These are phyloP conservation scores for Apantesis nais DNA, from an alignment of 2,888 invertebrate genomes.

Conservation along the genomic window DNA sequence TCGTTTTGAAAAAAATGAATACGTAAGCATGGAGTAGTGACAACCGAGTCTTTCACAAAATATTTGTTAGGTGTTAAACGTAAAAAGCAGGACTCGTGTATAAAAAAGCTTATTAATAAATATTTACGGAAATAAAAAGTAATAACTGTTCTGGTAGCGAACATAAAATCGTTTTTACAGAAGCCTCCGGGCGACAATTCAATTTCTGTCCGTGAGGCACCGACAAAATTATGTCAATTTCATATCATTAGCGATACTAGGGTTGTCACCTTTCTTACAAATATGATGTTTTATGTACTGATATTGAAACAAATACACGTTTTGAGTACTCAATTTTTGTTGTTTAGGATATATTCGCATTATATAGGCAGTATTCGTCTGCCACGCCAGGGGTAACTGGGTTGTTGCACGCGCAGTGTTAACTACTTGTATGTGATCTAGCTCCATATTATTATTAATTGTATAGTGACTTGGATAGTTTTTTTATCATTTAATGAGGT, in stretches of 20 bases:
- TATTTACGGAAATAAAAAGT: slow-evolving; percentile 20
- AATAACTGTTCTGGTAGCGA: slow-evolving; percentile 18
- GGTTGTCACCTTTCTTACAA: slow-evolving; percentile 27
- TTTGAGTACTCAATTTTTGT: neutral
- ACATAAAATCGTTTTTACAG: slow-evolving; percentile 38
- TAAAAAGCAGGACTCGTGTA: neutral
- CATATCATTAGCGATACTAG: slow-evolving; percentile 58
- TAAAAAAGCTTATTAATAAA: slow-evolving; percentile 13
- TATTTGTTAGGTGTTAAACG: neutral
- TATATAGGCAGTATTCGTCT: neutral
- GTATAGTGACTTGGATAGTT: too few species aligned
- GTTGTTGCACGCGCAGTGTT: neutral
- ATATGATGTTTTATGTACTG: slow-evolving; percentile 11
- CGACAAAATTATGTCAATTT: slow-evolving; percentile 65
- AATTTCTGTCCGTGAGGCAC: slow-evolving; percentile 51
- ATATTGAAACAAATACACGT: neutral
- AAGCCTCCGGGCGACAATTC: slow-evolving; percentile 53
- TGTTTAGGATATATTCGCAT: too few species aligned
- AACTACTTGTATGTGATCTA: too few species aligned
- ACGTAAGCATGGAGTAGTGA: neutral
- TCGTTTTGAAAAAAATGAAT: neutral
- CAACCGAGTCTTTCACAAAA: neutral
- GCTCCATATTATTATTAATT: too few species aligned
- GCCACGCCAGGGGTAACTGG: neutral
- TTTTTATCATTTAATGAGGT: too few species aligned